Evolutionary conservation across 2,113 vertebrate species (phyloP).

Genomic region (Halichoeres trimaculatus): DNA sequence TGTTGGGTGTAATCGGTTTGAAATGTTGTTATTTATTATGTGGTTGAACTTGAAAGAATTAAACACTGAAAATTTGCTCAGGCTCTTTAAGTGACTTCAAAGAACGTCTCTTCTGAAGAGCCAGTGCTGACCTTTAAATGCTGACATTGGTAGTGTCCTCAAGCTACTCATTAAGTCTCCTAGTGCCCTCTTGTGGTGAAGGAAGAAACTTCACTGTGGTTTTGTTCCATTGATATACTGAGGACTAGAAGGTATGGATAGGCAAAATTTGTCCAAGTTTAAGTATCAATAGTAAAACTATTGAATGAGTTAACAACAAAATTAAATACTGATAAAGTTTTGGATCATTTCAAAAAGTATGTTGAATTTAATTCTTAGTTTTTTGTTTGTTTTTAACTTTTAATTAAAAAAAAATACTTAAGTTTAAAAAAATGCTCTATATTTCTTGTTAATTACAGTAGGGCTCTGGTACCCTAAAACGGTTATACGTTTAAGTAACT

Average conservation of each 20-base stretch:
- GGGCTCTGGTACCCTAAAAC: too few relatives aligned
- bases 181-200: constrained; percentile 78
- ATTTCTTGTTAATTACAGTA: too few relatives aligned
- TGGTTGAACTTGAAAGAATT: constrained; percentile 79
- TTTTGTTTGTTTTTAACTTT: too few relatives aligned
- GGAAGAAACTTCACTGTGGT: constrained; percentile 14
- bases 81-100: not conserved
- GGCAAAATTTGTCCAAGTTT: not conserved
- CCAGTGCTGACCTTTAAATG: not conserved
- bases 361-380: too few relatives aligned
- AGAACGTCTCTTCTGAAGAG: not conserved
- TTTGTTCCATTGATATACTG: not conserved
- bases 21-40: constrained; percentile 84
- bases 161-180: constrained; percentile 8
- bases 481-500: too few relatives aligned
- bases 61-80: constrained; percentile 76
- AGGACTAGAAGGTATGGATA: not conserved
- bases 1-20: constrained; percentile 72
- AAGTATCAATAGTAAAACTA: not conserved
- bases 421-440: too few relatives aligned
- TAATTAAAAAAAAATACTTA: too few relatives aligned
- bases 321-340: not conserved
- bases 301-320: not conserved
- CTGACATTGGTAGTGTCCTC: not conserved
- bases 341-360: too few relatives aligned